phyloP scores from a whole-genome alignment of 2,797 vertebrate species.

The Oophaga sylvatica region DNA sequence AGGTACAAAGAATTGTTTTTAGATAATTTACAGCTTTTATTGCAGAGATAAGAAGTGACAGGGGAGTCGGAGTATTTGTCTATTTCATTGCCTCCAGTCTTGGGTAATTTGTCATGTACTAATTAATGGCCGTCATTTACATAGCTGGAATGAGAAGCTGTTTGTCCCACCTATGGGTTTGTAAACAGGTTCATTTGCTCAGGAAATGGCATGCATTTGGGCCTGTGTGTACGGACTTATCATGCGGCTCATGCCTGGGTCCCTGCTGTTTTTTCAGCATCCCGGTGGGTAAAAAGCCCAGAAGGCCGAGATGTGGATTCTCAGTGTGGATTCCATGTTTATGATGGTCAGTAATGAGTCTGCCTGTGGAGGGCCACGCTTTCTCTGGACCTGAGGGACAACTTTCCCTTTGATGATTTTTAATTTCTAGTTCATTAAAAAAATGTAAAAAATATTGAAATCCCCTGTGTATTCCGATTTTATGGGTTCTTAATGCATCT shows the following conservation, averaged over 20 bases:
- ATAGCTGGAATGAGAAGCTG: not conserved
- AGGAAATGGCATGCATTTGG: constrained; percentile 40
- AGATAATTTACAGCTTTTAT: not conserved
- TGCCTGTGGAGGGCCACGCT: not conserved
- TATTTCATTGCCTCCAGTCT: not conserved
- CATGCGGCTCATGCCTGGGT: constrained; percentile 10
- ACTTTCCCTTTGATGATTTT: not conserved
- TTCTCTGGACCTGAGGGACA: not conserved
- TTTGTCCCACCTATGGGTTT: not conserved
- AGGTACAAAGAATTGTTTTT: not conserved
- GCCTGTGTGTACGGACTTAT: constrained; percentile 23
- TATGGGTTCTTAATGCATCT: too few species aligned
- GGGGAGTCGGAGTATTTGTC: not conserved
- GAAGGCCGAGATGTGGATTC: constrained; percentile 22
- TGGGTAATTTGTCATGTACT: constrained; percentile 10
- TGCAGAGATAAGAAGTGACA: not conserved
- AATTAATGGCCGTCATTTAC: constrained; percentile 15
- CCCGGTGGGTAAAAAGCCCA: not conserved
- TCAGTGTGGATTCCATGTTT: not conserved
- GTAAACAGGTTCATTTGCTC: constrained; percentile 41
- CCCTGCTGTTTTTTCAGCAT: not conserved
- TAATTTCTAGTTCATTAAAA: not conserved
- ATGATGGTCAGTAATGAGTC: constrained; percentile 30
- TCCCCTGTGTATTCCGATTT: not conserved
- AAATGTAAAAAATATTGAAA: not conserved